phyloP scores from a whole-genome alignment of 2,888 invertebrate species.

The Chrysopilus asiliformis region DNA sequence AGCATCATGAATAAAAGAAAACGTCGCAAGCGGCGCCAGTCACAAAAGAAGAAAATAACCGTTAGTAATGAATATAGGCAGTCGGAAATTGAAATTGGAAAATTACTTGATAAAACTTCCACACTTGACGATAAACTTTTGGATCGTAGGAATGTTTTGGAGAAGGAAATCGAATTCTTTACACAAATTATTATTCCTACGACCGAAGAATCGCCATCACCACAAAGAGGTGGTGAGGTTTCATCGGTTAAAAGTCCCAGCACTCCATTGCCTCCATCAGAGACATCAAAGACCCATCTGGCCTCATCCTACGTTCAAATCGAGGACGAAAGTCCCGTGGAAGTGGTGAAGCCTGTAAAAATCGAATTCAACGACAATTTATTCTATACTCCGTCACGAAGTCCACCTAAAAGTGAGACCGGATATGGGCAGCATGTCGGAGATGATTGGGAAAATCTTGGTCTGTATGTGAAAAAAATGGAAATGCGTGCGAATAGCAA shows the following conservation, averaged over 20 bases:
- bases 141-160: not conserved
- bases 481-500: too few species aligned
- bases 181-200: not conserved
- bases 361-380: conserved; percentile 16
- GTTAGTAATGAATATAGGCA: conserved; percentile 13
- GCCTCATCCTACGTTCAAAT: conserved; percentile 28
- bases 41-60: conserved; percentile 6
- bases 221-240: not conserved
- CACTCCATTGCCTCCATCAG: not conserved
- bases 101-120: too few species aligned
- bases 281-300: conserved; percentile 14
- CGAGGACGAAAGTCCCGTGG: conserved; percentile 21
- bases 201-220: not conserved
- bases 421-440: too few species aligned
- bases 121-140: not conserved
- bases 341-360: conserved; percentile 13
- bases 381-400: conserved; percentile 21
- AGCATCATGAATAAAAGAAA: too few species aligned
- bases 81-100: conserved; percentile 13
- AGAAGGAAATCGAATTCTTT: conserved; percentile 12
- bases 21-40: too few species aligned
- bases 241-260: not conserved
- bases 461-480: too few species aligned
- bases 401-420: too few species aligned
- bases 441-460: too few species aligned